Evolutionary conservation across 2,888 invertebrate species (phyloP).

Genomic region (Piscicola geometra): DNA sequence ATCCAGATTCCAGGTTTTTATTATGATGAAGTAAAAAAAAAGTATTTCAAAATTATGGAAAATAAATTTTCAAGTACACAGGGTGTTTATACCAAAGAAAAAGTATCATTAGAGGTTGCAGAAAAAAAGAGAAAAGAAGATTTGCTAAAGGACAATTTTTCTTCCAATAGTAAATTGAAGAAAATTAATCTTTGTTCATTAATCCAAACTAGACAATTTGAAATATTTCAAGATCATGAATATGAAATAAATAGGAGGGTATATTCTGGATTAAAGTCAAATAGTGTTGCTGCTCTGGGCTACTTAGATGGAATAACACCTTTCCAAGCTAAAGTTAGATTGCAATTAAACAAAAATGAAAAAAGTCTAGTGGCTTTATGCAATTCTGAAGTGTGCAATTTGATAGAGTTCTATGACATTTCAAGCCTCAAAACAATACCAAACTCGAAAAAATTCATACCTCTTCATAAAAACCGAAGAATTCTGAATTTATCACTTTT

Average conservation of each 20-base stretch:
- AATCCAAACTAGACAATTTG: neutral
- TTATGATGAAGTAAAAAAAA: constrained; percentile 1
- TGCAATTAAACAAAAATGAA: too few species aligned
- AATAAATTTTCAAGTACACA: neutral
- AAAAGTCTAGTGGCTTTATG: too few species aligned
- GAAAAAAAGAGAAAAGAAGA: neutral
- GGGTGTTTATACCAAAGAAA: neutral
- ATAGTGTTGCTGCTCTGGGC: too few species aligned
- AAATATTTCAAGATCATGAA: neutral
- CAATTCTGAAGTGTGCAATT: too few species aligned
- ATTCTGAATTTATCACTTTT: too few species aligned
- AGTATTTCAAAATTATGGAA: neutral
- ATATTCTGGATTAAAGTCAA: neutral
- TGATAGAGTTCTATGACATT: too few species aligned
- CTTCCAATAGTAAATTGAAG: neutral
- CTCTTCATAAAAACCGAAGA: too few species aligned
- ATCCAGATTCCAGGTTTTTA: constrained; percentile 6
- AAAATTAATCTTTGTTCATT: neutral
- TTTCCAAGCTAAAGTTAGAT: too few species aligned
- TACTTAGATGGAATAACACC: too few species aligned
- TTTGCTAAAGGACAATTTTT: neutral
- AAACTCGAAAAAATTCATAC: too few species aligned
- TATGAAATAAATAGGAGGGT: neutral
- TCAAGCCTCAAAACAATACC: too few species aligned
- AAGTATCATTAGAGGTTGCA: neutral